Base-by-base conservation (phyloP, 2,888 invertebrate species). In the Capitulum mitella region DNA sequence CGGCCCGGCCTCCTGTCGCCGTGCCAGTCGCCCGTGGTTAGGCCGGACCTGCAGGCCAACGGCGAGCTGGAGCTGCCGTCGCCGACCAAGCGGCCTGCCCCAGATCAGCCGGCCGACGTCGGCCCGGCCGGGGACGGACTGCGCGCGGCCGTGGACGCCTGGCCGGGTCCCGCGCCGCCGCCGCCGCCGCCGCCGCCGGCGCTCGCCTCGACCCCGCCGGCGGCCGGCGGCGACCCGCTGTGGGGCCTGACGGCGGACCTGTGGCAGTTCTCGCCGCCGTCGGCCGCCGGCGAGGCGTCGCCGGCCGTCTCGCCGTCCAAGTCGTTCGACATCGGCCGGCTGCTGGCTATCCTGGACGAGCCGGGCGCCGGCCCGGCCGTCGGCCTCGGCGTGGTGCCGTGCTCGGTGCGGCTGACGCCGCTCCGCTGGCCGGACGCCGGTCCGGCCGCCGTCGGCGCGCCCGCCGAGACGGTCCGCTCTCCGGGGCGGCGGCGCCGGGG, bases 51-150 rank as follows among this genome's bases (percentile, higher is more conserved):
- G 95, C 95, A 46, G 93, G 93, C 82, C 94, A 91, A 22, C 93
- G 90, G 77, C 92, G 90, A 84, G 93, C 93, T 12, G 89, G 87
- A 78, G 37, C 70, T 64, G 94, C 94, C 85, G 95, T 94, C 19
- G 95, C 95, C 0, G 94, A 94, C 84, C 96, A 97, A 61, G 97
- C 83, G 90, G 91, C 87, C 97, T 96, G 81, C 92, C 91, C 12
- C 3, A 14, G 51, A 51, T 81, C 91, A 91, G 82, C 43, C 43
- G 43, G 12, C 43, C 43, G 92, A 22, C 93, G 93, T 48, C 95
- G 90, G 77, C 94, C 90, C 26, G 92, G 92, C 85, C 93, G 93
- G 83, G 92, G 91, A 77, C 94, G 94, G 58, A 96, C 92, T 82
- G 91, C 90, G 96, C 96, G 87, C 58, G 87, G 89, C 82, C 82